Evolutionary conservation across 2,888 invertebrate species (phyloP), one percentile per base, ranked within the genome.

Genomic region (Lagria hirta): DNA sequence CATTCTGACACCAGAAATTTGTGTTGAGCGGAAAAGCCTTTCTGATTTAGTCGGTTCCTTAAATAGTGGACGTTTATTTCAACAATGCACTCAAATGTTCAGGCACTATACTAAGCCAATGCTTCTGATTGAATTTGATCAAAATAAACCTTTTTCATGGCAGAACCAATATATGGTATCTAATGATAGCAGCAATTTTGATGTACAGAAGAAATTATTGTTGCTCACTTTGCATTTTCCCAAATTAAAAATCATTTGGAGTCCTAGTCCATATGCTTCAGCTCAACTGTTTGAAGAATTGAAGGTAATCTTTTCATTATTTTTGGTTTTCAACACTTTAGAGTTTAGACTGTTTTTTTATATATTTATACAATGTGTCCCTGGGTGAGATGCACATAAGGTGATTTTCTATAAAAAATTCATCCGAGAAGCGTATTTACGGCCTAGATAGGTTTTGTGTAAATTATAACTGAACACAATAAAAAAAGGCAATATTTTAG

Each of bases 141-240:
- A 91, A 66, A 91, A 89, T 65, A 93, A 89, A 71, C 86, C 90
- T 1, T 96, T 96, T 65, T 84, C 87, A 58, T 76, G 94, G 57
- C 91, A 92, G 79, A 88, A 87, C 11, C 83, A 86, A 64, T 87
- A 86, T 56, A 82, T 90, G 66, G 79, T 90, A 2, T 86, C 85
- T 3, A 86, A 81, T 44, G 88, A 90, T 57, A 77, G 83, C 43
- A 81, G 84, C 8, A 86, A 82, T 58, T 80, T 83, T 33, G 88
- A 91, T 58, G 82, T 94, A 23, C 86, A 88, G 60, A 84, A 91
- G 52, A 92, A 92, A 68, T 73, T 99, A 36, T 86, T 95, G 55
- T 75, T 98, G 18, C 77, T 99, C n/a, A 96, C 98, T 0, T 75
- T 98, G 55, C 92, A 96, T 68, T 97, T 98, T 73, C 97, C 98